phyloP scores from a whole-genome alignment of 2,113 vertebrate genomes.

The Neomonachus schauinslandi region DNA sequence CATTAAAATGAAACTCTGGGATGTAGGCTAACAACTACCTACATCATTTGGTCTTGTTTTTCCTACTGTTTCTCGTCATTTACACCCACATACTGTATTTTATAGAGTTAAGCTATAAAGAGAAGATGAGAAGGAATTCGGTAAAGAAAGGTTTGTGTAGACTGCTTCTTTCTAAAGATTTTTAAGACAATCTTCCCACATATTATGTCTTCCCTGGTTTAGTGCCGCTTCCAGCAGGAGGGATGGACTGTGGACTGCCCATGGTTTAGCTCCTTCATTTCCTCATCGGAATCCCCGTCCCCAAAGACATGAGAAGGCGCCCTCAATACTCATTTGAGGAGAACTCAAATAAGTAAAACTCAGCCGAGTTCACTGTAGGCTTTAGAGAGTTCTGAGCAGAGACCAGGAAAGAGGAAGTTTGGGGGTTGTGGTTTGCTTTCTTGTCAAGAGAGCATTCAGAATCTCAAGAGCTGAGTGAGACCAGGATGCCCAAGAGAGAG shows the following conservation, averaged over 20 bases:
- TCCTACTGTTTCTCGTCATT: not conserved
- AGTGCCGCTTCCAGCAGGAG: not conserved
- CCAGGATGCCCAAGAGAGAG: not conserved
- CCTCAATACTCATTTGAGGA: not conserved
- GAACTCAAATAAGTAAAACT: not conserved
- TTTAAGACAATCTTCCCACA: not conserved
- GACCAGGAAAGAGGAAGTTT: not conserved
- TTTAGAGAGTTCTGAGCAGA: not conserved
- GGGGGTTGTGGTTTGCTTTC: not conserved
- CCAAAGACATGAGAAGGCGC: not conserved
- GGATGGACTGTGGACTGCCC: not conserved
- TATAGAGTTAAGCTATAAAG: not conserved
- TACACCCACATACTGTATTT: not conserved
- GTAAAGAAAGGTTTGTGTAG: not conserved
- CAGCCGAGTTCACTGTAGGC: not conserved
- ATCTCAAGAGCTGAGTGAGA: not conserved
- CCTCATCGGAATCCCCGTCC: not conserved
- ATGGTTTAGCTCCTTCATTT: not conserved
- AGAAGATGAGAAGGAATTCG: not conserved
- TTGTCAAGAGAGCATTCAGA: not conserved
- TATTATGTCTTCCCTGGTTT: not conserved
- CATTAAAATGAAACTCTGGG: constrained; percentile 15
- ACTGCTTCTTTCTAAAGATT: not conserved
- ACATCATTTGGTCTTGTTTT: not conserved
- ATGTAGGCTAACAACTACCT: not conserved